Conservation (phyloP, 2,113 vertebrate species). For the Leucopternis melanops region DNA sequence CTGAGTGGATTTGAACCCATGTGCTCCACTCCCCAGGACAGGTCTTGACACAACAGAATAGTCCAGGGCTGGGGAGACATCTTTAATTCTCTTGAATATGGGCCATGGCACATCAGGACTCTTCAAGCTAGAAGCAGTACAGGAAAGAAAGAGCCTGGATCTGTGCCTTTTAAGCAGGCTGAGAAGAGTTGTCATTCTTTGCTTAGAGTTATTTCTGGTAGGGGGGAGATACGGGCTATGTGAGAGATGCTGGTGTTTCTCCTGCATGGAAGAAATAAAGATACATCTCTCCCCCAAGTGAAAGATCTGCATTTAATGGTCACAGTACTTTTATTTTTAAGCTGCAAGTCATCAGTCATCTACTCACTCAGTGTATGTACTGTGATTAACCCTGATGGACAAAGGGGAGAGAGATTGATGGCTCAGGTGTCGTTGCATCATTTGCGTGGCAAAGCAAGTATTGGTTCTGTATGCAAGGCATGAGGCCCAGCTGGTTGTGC, state of each 20-base stretch:
- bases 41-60: neutral
- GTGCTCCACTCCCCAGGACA: neutral
- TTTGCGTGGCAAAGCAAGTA: neutral
- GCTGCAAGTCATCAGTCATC: neutral
- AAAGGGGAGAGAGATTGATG: neutral
- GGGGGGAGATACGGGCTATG: neutral
- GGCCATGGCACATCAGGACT: neutral
- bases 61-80: neutral
- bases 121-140: neutral
- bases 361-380: neutral
- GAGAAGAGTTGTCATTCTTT: neutral
- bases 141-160: neutral
- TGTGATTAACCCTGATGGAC: neutral
- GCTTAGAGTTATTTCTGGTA: neutral
- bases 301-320: neutral
- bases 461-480: constrained; percentile 10
- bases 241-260: neutral
- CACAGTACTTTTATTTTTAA: neutral
- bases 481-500: neutral
- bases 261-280: neutral
- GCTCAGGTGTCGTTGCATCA: neutral
- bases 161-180: neutral
- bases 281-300: fast-evolving
- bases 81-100: neutral
- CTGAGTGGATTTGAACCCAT: neutral